These are phyloP conservation scores for Pristionchus entomophagus DNA, from an alignment of 2,888 invertebrate genomes.

Conservation along the genomic window DNA sequence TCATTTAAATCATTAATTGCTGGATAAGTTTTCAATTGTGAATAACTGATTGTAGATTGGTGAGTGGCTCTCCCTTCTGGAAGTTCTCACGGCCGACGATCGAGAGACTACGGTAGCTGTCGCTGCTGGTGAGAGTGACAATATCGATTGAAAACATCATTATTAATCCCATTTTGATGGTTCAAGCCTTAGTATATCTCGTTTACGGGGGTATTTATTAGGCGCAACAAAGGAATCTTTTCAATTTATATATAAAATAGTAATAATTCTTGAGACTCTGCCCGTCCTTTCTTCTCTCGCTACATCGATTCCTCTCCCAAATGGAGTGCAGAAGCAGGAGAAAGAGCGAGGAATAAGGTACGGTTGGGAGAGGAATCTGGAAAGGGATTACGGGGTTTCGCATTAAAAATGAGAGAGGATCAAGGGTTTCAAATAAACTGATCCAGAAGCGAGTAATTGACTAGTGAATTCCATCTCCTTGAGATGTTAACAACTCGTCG, in stretches of 20 bases:
- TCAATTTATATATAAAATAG: no score
- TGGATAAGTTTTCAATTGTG: neutral
- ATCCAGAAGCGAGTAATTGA: no score
- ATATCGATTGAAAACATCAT: no score
- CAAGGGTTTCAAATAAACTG: no score
- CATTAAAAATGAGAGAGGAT: no score
- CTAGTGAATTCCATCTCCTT: neutral
- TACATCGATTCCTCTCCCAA: constrained; percentile 19
- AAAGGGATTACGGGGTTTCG: no score
- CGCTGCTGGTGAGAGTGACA: constrained; percentile 36
- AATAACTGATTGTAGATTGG: neutral
- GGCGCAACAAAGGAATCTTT: no score
- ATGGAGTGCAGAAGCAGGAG: neutral
- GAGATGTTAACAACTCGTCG: constrained; percentile 44
- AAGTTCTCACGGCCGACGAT: constrained; percentile 32
- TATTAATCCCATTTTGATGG: no score
- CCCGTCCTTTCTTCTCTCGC: constrained; percentile 43
- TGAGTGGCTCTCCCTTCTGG: constrained; percentile 43
- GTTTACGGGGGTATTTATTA: constrained; percentile 1
- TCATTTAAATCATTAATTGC: neutral
- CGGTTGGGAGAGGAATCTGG: neutral
- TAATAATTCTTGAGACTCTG: constrained; percentile 2
- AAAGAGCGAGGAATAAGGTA: neutral
- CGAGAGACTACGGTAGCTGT: neutral
- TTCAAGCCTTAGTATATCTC: no score